Percentiles rank a stretch among this genome's conserved stretches.
These are phyloP conservation scores for Zygogramma bicolorata DNA, from an alignment of 2,888 invertebrate genomes.

Conservation along the genomic window DNA sequence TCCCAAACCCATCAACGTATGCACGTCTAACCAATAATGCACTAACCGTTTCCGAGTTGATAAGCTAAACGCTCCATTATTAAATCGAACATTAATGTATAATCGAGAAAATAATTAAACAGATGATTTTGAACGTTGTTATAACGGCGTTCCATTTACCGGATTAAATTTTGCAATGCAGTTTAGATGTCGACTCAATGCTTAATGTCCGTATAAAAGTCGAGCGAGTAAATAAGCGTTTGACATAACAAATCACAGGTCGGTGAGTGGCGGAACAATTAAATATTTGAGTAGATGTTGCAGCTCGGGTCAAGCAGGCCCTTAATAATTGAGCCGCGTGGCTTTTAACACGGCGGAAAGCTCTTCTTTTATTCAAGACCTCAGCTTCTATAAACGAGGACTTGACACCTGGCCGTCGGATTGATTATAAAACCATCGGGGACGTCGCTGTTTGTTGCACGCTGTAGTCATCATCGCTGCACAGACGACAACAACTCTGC, in stretches of 20 bases:
- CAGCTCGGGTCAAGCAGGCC: conserved; percentile 65
- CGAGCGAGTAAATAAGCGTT: conserved; percentile 61
- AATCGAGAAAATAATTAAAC: conserved; percentile 40
- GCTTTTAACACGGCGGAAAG: conserved; percentile 67
- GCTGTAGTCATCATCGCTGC: conserved; percentile 47
- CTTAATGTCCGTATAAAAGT: conserved; percentile 52
- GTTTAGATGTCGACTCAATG: conserved; percentile 50
- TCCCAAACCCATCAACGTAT: conserved; percentile 25
- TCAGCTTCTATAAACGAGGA: conserved; percentile 66
- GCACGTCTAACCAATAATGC: conserved; percentile 28
- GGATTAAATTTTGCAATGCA: conserved; percentile 48
- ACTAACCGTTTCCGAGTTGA: conserved; percentile 28
- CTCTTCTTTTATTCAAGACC: conserved; percentile 67
- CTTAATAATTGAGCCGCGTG: conserved; percentile 67
- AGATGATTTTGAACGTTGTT: conserved; percentile 36
- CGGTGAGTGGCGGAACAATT: conserved; percentile 66
- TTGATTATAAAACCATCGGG: conserved; percentile 65
- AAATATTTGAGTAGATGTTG: conserved; percentile 67
- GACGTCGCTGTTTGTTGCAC: conserved; percentile 44
- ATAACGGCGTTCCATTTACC: conserved; percentile 41
- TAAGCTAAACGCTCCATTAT: conserved; percentile 32
- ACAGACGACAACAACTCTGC: conserved; percentile 27
- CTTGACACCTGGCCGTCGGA: conserved; percentile 66
- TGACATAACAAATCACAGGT: conserved; percentile 63
- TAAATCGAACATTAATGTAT: conserved; percentile 38